Base-by-base conservation (phyloP, 2,797 vertebrate species). In the Ptychobarbus kaznakovi region DNA sequence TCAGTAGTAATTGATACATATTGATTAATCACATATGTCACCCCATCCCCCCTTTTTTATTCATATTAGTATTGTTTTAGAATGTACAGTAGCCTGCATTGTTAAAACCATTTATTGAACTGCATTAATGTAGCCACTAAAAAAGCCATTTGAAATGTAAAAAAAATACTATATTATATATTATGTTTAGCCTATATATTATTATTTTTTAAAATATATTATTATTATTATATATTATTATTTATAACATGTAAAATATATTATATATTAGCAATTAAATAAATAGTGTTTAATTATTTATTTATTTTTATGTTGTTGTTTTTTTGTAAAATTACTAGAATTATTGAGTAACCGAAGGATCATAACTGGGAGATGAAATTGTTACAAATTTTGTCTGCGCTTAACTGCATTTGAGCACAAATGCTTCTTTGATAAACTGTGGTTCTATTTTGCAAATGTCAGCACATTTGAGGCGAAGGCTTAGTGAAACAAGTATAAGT, bases 371-470 rank as follows among this genome's bases (percentile, higher is more conserved):
- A 40, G 35, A 15, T 58, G 1, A 40, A 40, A n/a, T 77, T 2
- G 6, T 40, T n/a, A 32, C 16, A 6, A n/a, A 58, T 44, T 73
- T 4, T 56, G 66, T n/a, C 6, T 80, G 10, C 42, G 15, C 49
- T 49, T 12, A 32, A 68, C 28, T 68, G 38, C 8, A 25, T 53
- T 16, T 53, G 63, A 69, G 20, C 51, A 6, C 25, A 53, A 80
- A 53, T 38, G 15, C 79, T 53, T 32, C 65, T 69, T 38, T 61
- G 12, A 42, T 69, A 81, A 70, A 58, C 4, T 28, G n/a, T 56
- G 22, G 15, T 81, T 70, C 35, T 81, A 2, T 51, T 81, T 70
- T 70, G 66, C 66, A 81, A n/a, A 81, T 69, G 46, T 70, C 66
- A 78, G 76, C 76, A 78, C 76, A 78, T 78, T 61, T 78, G 53